Base-by-base conservation (phyloP, 2,888 invertebrate species). In the Celastrina argiolus region DNA sequence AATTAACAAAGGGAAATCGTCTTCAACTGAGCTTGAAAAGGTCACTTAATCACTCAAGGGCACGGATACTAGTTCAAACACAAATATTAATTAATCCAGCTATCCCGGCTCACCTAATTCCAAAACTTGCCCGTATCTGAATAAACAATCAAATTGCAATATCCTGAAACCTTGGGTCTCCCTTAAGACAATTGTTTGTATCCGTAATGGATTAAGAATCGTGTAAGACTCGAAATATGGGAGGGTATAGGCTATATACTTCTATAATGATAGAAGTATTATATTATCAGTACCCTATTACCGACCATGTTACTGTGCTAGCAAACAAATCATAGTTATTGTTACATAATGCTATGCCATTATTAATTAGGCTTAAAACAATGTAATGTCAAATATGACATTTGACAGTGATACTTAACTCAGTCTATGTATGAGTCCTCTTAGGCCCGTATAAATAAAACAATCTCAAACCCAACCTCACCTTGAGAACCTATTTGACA, bases 21-120 rank as follows among this genome's bases (percentile, higher is more conserved):
- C 83, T 82, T 41, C 64, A 41, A 66, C 66, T 66, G 61, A 42
- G 45, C 83, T 86, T 86, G 81, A 84, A 83, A 84, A 84, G 85
- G 85, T 83, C 83, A 78, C 81, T 85, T 88, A 87, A 87, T 88
- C 85, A 87, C 85, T 83, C 83, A 85, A 85, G 84, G 85, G 83
- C 85, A 84, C 77, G 81, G 82, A 83, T 87, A 84, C 22, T 85
- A 85, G 85, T 85, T 86, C 80, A 84, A 88, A 88, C 81, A 86
- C 87, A 89, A 88, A 89, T 88, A 89, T 89, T 88, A 89, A 89
- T 89, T 88, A 89, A 84, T 84, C 83, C 82, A 82, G 82, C 82
- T 80, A 83, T 88, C 86, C 83, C 83, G 83, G 82, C 78, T 85
- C 83, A 86, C 85, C 84, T 88, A 87, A 88, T 87, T 85, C 78